Percentiles rank a stretch among this genome's conserved stretches.
phyloP scores from a whole-genome alignment of 2,888 invertebrate species.

The Hydrotaea diabolus region DNA sequence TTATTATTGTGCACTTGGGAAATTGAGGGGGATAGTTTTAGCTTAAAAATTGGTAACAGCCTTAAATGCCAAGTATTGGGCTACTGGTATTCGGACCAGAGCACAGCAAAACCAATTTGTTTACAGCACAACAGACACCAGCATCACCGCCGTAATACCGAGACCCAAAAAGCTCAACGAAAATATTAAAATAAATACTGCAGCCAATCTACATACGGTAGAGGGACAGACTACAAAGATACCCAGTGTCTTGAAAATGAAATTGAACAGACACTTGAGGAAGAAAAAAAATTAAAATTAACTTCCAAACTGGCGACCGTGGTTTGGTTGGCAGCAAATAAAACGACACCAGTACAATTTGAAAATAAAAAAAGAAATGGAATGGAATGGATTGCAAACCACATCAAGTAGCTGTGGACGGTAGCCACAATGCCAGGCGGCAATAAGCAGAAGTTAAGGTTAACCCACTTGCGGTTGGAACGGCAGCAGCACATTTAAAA shows the following conservation, averaged over 20 bases:
- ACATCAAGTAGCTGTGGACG: slow-evolving; percentile 59
- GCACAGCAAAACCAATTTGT: neutral
- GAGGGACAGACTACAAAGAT: neutral
- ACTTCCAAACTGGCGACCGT: slow-evolving; percentile 7
- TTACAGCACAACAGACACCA: too few species aligned
- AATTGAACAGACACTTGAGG: slow-evolving; percentile 32
- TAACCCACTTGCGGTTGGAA: slow-evolving; percentile 62
- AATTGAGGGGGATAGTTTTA: slow-evolving; percentile 70
- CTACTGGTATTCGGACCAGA: slow-evolving; percentile 76
- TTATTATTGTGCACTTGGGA: slow-evolving; percentile 20
- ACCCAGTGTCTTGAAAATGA: slow-evolving; percentile 13
- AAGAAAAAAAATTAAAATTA: slow-evolving; percentile 25
- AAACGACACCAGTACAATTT: slow-evolving; percentile 18
- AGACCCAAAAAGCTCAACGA: slow-evolving; percentile 1
- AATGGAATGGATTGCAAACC: slow-evolving; percentile 16
- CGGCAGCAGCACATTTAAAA: slow-evolving; percentile 27
- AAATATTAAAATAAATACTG: slow-evolving; percentile 14
- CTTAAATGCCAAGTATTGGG: slow-evolving; percentile 77
- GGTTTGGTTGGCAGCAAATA: slow-evolving; percentile 15
- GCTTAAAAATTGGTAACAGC: slow-evolving; percentile 77
- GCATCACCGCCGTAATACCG: neutral
- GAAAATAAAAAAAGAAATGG: neutral
- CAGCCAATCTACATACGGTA: neutral
- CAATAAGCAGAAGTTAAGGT: slow-evolving; percentile 52
- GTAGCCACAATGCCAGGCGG: slow-evolving; percentile 49